These are phyloP conservation scores for Acronicta alni DNA, from an alignment of 2,888 invertebrate genomes.

Conservation along the genomic window DNA sequence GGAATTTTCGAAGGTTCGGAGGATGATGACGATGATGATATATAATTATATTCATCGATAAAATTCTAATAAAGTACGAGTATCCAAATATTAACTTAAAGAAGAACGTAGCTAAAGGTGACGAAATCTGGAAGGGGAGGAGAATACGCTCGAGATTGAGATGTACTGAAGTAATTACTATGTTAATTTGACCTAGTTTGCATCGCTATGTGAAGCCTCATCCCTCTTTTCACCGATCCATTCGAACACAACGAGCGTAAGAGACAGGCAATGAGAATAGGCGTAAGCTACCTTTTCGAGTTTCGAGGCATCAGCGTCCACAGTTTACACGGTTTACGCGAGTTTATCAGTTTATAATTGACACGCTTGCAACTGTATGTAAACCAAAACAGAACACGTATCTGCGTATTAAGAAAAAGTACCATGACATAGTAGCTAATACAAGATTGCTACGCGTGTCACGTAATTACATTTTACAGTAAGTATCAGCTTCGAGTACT, in stretches of 20 bases:
- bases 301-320: too few relatives aligned
- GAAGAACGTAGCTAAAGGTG: not conserved
- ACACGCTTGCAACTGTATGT: too few relatives aligned
- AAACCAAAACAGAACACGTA: not conserved
- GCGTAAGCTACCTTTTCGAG: too few relatives aligned
- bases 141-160: not conserved
- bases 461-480: not conserved
- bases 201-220: not conserved
- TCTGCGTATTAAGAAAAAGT: not conserved
- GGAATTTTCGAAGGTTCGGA: too few relatives aligned
- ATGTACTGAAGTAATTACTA: not conserved
- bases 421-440: not conserved
- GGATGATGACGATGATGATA: too few relatives aligned
- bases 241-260: too few relatives aligned
- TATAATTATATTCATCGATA: too few relatives aligned
- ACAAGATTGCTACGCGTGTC: not conserved
- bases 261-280: too few relatives aligned
- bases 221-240: not conserved
- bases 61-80: too few relatives aligned
- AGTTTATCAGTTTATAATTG: too few relatives aligned
- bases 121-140: slow-evolving; percentile 1
- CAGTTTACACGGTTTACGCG: too few relatives aligned
- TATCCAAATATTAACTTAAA: too few relatives aligned
- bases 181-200: slow-evolving; percentile 4
- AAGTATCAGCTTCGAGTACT: not conserved